Evolutionary conservation across 2,113 vertebrate species (phyloP), one percentile per base, ranked within the genome.

Genomic region (Laterallus jamaicensis): DNA sequence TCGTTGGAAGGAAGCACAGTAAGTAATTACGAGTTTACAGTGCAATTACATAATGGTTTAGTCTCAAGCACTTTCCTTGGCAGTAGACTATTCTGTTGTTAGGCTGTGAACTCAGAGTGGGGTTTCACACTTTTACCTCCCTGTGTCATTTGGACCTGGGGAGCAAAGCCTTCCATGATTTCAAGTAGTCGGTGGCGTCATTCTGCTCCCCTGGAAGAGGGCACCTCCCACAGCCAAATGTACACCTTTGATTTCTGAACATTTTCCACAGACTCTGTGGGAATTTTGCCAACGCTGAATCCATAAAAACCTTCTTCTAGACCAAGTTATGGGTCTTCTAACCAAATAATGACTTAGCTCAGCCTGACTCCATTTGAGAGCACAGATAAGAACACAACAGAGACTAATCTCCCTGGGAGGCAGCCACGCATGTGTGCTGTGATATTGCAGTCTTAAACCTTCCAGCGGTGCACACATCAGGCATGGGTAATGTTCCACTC

Each of bases 21-120:
- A 71, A 82, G 69, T 67, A 86, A 93, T 92, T 91, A 94, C 11
- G 60, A 92, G 29, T 91, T 95, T 90, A 74, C 54, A 92, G 54
- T 54, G 37, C 63, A 85, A 44, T 74, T 95, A 71, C 44, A 59
- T 82, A 94, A 77, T 52, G 19, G 21, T 76, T 81, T 67, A 56
- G 68, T 88, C 64, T 93, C 66, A 70, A 82, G 66, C 59, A 83
- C 40, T 79, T 92, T 92, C 21, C 52, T 49, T 59, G 52, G 39
- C 2, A 1, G 58, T 31, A 83, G 92, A 85, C 35, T 78, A 62
- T 79, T 94, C 54, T 83, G 40, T 82, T 5, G 1, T 90, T 81
- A 84, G 19, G 3, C 49, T 82, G 39, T 78, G 64, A 96, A 62
- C 49, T 75, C 64, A 29, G 37, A 69, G 26, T 54, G 35, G 60